Percentiles rank a stretch among this genome's conserved stretches.
phyloP scores from a whole-genome alignment of 2,113 vertebrate species.

The Benitochromis conjunctus region DNA sequence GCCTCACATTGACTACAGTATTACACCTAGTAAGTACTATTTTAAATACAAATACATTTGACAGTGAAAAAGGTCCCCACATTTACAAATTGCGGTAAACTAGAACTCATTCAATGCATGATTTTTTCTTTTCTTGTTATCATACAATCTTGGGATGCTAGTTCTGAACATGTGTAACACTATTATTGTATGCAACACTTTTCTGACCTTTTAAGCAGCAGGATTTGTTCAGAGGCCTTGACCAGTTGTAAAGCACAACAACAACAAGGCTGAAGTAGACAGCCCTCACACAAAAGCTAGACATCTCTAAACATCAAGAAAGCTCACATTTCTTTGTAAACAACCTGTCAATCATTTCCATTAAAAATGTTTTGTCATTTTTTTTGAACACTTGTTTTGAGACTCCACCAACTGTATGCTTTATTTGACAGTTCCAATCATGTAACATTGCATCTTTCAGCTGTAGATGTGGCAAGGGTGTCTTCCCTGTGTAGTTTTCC shows the following conservation, averaged over 20 bases:
- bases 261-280: background rate
- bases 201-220: conserved; percentile 2
- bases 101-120: background rate
- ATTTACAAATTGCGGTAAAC: background rate
- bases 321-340: conserved; percentile 45
- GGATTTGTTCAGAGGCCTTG: conserved; percentile 1
- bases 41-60: background rate
- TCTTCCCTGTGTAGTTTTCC: conserved; percentile 51
- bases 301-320: conserved; percentile 19
- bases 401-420: conserved; percentile 55
- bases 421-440: conserved; percentile 72
- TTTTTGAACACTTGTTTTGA: conserved; percentile 41
- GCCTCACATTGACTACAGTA: background rate
- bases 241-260: background rate
- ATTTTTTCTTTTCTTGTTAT: background rate
- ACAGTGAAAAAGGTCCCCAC: background rate
- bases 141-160: background rate
- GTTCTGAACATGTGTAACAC: background rate
- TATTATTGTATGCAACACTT: background rate
- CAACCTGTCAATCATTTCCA: conserved; percentile 60
- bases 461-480: conserved; percentile 25
- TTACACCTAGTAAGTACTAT: background rate
- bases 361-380: conserved; percentile 56
- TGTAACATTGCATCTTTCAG: conserved; percentile 33
- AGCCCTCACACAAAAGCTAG: background rate